phyloP scores from a whole-genome alignment of 2,888 invertebrate species.

The Eupithecia insigniata region DNA sequence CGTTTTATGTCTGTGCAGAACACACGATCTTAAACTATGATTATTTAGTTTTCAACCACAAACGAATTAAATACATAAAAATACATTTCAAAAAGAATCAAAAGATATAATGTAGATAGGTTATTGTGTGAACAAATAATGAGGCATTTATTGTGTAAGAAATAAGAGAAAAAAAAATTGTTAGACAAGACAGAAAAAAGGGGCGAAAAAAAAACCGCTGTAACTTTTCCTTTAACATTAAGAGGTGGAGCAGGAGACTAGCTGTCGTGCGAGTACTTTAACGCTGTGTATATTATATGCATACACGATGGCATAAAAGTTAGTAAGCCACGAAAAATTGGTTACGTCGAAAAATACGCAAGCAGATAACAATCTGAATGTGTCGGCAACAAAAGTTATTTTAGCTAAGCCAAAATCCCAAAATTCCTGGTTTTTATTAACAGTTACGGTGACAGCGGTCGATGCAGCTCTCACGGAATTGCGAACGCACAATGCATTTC shows the following conservation, averaged over 20 bases:
- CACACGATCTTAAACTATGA: constrained; percentile 36
- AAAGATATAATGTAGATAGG: neutral
- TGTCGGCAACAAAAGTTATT: constrained; percentile 31
- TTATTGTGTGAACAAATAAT: neutral
- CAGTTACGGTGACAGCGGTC: constrained; percentile 29
- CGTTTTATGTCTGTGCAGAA: constrained; percentile 52
- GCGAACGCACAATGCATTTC: constrained; percentile 43
- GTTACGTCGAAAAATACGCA: neutral
- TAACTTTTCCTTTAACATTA: too few relatives aligned
- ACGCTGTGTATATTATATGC: neutral
- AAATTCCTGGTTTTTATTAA: constrained; percentile 32
- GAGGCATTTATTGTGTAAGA: neutral
- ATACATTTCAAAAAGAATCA: neutral
- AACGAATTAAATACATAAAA: neutral
- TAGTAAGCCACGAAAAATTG: constrained; percentile 14
- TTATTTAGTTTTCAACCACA: neutral
- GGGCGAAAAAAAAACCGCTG: too few relatives aligned
- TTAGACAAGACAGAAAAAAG: too few relatives aligned
- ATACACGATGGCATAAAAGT: constrained; percentile 35
- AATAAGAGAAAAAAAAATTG: too few relatives aligned
- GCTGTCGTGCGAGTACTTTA: too few relatives aligned
- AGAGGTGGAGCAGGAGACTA: too few relatives aligned
- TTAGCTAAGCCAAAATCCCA: constrained; percentile 29
- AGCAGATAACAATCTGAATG: constrained; percentile 25
- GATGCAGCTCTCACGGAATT: constrained; percentile 40